These are phyloP conservation scores for Sycobia sp. DNA, from an alignment of 1,140 invertebrate species.

Conservation along the genomic window DNA sequence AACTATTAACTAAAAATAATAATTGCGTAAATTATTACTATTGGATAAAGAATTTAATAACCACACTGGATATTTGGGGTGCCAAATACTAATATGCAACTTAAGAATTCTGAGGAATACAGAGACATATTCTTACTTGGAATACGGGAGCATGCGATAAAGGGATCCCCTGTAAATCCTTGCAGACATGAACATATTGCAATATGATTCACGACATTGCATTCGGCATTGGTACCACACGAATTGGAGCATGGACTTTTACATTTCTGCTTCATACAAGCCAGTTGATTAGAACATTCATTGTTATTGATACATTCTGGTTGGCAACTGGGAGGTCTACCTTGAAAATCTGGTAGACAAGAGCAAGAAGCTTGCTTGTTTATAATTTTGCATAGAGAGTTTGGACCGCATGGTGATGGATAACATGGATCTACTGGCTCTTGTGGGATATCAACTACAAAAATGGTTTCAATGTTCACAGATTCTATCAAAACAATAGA, in stretches of 20 bases:
- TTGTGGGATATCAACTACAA: conserved; percentile 13
- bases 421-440: conserved; percentile 53
- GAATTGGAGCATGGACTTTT: conserved; percentile 55
- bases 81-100: too few species aligned
- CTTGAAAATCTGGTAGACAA: conserved; percentile 55
- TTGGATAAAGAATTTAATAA: too few species aligned
- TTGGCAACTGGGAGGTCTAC: conserved; percentile 59
- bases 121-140: too few species aligned
- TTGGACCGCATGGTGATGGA: conserved; percentile 64
- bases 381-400: conserved; percentile 61
- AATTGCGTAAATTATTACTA: too few species aligned
- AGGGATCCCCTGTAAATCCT: conserved; percentile 64
- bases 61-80: too few species aligned
- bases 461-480: too few species aligned
- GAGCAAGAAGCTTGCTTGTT: conserved; percentile 53
- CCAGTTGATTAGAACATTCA: conserved; percentile 53
- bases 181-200: conserved; percentile 59
- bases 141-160: conserved; percentile 53
- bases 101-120: too few species aligned
- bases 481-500: too few species aligned
- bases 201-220: conserved; percentile 61
- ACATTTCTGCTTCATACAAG: conserved; percentile 57
- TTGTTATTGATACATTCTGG: conserved; percentile 59
- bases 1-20: too few species aligned
- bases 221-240: conserved; percentile 60